Evolutionary conservation across 2,888 invertebrate species (phyloP), one percentile per base, ranked within the genome.

Genomic region (Andrena bicolor): DNA sequence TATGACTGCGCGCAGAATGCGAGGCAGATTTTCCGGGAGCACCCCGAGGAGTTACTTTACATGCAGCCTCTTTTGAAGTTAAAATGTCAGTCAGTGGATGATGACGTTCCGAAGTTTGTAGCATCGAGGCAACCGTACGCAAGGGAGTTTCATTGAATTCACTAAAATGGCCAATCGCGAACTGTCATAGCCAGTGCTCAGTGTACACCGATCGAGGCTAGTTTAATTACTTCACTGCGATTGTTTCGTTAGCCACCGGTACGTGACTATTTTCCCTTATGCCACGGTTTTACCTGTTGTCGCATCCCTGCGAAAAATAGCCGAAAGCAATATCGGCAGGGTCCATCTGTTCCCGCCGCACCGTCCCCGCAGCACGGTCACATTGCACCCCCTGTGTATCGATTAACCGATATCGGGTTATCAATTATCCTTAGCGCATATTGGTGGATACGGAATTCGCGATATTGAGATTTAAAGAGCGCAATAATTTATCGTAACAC

Each of bases 371-470:
- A 23, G 28, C 41, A 8, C 48, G 41, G 58, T 74, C 30, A 49
- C 53, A 41, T 16, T n/a, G 32, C 41, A 5, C 16, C 32, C n/a
- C 23, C 53, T 51, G 73, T 10, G 56, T 23, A 56, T 80, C 66
- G 80, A 80, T 72, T 68, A 66, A 68, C 80, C 64, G 80, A 80
- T 72, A 72, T 80, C 63, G 80, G 56, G 41, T 68, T 80, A 80
- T 68, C 72, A 80, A 80, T 80, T 80, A 80, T 68, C 28, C 35
- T 65, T 48, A 71, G 16, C 78, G 51, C 53, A 35, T 68, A 63
- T 75, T 35, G 76, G 53, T 58, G 20, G 58, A 30, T 7, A 60
- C 53, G 1, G 23, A 51, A 26, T 16, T 53, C 48, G 20, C 26
- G n/a, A 49, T 64, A 65, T 65, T 49, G 64, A 64, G 64, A 72